phyloP scores from a whole-genome alignment of 2,888 invertebrate genomes.

The Clunio marinus region DNA sequence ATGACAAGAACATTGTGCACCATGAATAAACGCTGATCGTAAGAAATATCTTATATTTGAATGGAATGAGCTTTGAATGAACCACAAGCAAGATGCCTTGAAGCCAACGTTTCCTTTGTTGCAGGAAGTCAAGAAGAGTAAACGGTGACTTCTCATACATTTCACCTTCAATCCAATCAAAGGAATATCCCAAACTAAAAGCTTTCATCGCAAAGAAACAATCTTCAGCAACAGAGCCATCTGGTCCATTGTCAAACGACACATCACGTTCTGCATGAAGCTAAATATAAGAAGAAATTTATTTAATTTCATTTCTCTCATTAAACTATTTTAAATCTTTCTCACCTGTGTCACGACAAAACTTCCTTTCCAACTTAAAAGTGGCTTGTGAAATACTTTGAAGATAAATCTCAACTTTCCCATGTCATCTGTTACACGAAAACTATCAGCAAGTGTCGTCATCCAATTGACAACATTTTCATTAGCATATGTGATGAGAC shows the following conservation, averaged over 20 bases:
- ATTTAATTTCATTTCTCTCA: neutral
- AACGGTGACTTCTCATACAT: constrained; percentile 99
- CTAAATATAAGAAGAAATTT: constrained; percentile 53
- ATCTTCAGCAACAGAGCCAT: constrained; percentile 97
- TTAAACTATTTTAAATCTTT: neutral
- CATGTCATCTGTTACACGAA: constrained; percentile 95
- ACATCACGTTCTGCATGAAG: constrained; percentile 85
- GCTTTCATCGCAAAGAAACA: constrained; percentile 97
- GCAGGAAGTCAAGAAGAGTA: constrained; percentile 89
- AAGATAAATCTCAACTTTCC: constrained; percentile 92
- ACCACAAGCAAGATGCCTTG: constrained; percentile 86
- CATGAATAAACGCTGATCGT: constrained; percentile 91
- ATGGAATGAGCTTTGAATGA: constrained; percentile 77
- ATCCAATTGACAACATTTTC: constrained; percentile 96
- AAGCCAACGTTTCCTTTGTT: constrained; percentile 94
- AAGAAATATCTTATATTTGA: constrained; percentile 73
- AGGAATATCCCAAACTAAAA: constrained; percentile 81
- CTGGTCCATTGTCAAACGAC: constrained; percentile 92
- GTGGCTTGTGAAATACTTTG: constrained; percentile 86
- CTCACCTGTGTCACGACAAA: constrained; percentile 92
- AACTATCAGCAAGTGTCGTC: constrained; percentile 92
- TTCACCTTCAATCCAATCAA: constrained; percentile 95
- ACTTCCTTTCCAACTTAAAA: constrained; percentile 98
- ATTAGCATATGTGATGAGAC: constrained; percentile 92
- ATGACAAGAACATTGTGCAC: constrained; percentile 90